phyloP scores from a whole-genome alignment of 2,888 invertebrate genomes.

The Peribatodes rhomboidaria region DNA sequence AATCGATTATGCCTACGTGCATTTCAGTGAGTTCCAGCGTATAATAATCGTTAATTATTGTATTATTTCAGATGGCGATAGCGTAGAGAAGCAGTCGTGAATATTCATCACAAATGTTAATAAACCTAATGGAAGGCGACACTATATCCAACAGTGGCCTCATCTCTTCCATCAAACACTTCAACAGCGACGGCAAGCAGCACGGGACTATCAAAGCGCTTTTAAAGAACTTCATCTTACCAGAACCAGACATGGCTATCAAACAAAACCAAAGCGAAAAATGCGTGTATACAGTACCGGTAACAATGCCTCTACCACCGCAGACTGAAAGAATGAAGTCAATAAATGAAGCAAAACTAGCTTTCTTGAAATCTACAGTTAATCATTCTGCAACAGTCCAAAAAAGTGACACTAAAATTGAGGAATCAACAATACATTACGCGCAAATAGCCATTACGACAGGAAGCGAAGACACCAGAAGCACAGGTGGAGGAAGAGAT shows the following conservation, averaged over 20 bases:
- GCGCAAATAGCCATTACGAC: constrained; percentile 78
- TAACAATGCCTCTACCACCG: constrained; percentile 64
- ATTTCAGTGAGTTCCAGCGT: constrained; percentile 38
- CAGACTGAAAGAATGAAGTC: constrained; percentile 68
- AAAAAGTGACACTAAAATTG: constrained; percentile 49
- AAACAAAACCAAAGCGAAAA: constrained; percentile 75
- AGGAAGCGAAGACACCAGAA: constrained; percentile 77
- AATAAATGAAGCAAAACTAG: constrained; percentile 75
- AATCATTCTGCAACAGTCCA: constrained; percentile 48
- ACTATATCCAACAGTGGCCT: constrained; percentile 71
- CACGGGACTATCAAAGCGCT: constrained; percentile 76
- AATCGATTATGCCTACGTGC: constrained; percentile 26
- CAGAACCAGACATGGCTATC: constrained; percentile 79
- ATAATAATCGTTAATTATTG: constrained; percentile 38
- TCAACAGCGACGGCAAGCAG: constrained; percentile 69
- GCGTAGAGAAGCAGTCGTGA: constrained; percentile 73
- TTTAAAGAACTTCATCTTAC: constrained; percentile 75
- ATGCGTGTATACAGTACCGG: constrained; percentile 75
- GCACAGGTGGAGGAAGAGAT: constrained; percentile 78
- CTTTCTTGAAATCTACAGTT: constrained; percentile 75
- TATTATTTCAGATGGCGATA: constrained; percentile 83
- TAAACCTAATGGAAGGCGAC: constrained; percentile 80
- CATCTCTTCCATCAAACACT: constrained; percentile 72
- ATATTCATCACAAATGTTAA: constrained; percentile 74
- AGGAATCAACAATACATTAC: constrained; percentile 70